phyloP scores from a whole-genome alignment of 2,888 invertebrate genomes.

The Cryptocheilus praepositus region DNA sequence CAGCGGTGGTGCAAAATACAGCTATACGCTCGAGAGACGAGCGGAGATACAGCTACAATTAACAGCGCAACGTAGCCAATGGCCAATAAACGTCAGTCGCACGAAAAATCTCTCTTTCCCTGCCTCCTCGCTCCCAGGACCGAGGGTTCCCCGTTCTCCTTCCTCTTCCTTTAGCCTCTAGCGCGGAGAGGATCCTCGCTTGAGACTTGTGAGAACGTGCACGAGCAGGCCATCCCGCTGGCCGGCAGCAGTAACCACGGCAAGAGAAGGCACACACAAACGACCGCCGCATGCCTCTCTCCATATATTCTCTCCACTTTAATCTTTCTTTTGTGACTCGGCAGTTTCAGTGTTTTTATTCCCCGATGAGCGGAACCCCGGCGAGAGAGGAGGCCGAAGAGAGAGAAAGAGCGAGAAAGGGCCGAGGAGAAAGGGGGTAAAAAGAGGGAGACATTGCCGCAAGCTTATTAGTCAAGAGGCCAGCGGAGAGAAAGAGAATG shows the following conservation, averaged over 20 bases:
- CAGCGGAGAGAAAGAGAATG: constrained; percentile 24
- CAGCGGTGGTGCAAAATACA: background rate
- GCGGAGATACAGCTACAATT: background rate
- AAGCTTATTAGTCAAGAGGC: constrained; percentile 54
- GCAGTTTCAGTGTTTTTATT: constrained; percentile 71
- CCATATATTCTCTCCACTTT: constrained; percentile 64
- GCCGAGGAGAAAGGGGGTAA: constrained; percentile 24
- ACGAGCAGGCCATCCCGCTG: constrained; percentile 9
- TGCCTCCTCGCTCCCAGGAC: constrained; percentile 16
- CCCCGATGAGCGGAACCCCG: constrained; percentile 57
- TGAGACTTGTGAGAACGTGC: constrained; percentile 31
- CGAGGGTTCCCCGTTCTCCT: background rate
- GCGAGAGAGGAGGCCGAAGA: constrained; percentile 18
- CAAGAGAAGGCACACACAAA: constrained; percentile 25
- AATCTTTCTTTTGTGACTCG: constrained; percentile 72
- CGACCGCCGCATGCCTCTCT: constrained; percentile 55
- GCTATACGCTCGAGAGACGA: background rate
- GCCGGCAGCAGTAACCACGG: constrained; percentile 14
- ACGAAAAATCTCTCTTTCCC: constrained; percentile 18
- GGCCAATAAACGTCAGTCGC: no score
- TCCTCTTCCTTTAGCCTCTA: constrained; percentile 7
- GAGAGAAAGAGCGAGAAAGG: constrained; percentile 27
- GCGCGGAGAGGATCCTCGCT: constrained; percentile 5
- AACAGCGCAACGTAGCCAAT: background rate
- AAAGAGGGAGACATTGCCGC: constrained; percentile 44